Evolutionary conservation across 2,888 invertebrate species (phyloP), one percentile per base, ranked within the genome.

Genomic region (Drosophila diplacantha): DNA sequence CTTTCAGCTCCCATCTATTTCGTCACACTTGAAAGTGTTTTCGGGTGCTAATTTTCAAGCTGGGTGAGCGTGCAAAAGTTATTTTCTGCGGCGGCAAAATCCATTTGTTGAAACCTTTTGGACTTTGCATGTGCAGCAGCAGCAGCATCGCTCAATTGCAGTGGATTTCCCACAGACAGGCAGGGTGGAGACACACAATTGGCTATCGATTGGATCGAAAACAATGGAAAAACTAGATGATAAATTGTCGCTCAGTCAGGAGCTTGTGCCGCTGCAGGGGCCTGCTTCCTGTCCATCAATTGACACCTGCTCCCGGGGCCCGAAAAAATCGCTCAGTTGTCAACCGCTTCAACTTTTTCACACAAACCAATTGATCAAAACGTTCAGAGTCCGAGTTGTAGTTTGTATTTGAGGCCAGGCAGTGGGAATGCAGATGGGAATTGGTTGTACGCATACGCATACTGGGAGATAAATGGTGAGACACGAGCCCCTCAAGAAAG

Each of bases 71-170:
- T 60, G 24, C 43, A 32, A 71, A 76, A 74, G 55, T 73, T 74
- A 59, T 47, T 58, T 58, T 43, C 41, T 72, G 79, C 39, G 69
- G 71, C 60, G 32, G 50, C 53, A 59, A 83, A 83, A 80, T 81
- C 70, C 80, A 83, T 80, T 80, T 80, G 84, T 74, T 79, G 72
- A 52, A 73, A 81, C 75, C 83, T 71, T 46, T 16, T 2, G 69
- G 69, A 71, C 69, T 82, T 79, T 81, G 82, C 78, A 78, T 78
- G 74, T 72, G 65, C 81, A 61, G 62, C 55, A 16, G 50, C 26
- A 9, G 16, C 18, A 44, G 44, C 51, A 60, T 38, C 75, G 66
- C 69, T 74, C 75, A 77, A 66, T 60, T 64, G 69, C 81, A 35
- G 52, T 44, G 34, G 41, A 26, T 35, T 18, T 12, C 26, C 32